Conservation (phyloP, 2,888 invertebrate species). For the Sympetrum striolatum region DNA sequence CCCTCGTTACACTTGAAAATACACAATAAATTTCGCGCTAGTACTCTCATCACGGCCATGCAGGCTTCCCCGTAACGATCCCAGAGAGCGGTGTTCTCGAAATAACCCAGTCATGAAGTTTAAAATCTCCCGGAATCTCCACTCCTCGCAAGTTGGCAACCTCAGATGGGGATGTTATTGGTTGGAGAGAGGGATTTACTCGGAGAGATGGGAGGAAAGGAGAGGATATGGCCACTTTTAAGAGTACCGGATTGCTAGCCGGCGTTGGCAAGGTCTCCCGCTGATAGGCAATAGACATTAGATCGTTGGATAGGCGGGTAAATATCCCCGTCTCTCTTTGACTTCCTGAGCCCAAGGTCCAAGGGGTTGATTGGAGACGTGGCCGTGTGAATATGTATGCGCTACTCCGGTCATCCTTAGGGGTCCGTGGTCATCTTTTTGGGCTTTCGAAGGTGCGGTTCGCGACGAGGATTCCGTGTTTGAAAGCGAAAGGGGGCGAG, state of each 20-base stretch:
- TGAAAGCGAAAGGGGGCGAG: neutral
- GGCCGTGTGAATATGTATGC: conserved; percentile 15
- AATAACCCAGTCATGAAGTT: no score
- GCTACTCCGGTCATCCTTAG: neutral
- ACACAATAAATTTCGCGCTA: no score
- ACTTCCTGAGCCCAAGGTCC: neutral
- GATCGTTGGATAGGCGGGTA: conserved; percentile 36
- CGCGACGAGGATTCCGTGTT: neutral
- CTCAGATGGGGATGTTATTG: conserved; percentile 12
- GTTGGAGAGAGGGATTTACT: neutral
- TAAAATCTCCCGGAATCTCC: no score
- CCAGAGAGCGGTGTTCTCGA: no score
- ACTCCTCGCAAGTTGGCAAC: neutral
- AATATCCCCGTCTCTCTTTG: conserved; percentile 18
- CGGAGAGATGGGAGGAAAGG: neutral
- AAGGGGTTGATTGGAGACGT: conserved; percentile 5
- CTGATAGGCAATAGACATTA: conserved; percentile 42
- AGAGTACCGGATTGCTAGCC: neutral
- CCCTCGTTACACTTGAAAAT: no score
- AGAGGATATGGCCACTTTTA: conserved; percentile 3
- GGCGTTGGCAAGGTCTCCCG: neutral
- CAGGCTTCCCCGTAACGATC: no score
- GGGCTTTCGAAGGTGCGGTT: neutral
- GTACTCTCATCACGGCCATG: no score
- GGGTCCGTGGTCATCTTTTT: neutral